Evolutionary conservation across 2,797 vertebrate genomes (phyloP).

Genomic region (Brachyrhaphis roseni): DNA sequence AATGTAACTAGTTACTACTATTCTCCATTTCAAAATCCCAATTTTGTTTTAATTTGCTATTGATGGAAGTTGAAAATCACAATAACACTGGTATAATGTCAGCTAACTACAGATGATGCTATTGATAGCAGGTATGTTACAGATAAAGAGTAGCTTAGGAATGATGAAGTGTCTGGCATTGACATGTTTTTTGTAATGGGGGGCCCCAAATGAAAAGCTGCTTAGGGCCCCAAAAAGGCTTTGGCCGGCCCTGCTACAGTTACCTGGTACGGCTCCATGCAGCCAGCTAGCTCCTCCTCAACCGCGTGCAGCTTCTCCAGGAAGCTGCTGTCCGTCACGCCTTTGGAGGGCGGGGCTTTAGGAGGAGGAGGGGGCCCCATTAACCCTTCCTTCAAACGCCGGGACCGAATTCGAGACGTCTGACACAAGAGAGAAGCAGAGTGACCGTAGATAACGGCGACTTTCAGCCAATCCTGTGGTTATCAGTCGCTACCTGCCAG

Average conservation of each 20-base stretch:
- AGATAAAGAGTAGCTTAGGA: no score
- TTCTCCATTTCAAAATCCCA: no score
- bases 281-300: conserved; percentile 88
- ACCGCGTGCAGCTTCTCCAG: conserved; percentile 91
- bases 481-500: conserved; percentile 67
- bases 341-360: conserved; percentile 65
- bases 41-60: no score
- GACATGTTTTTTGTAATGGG: no score
- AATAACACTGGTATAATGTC: no score
- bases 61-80: no score
- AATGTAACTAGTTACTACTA: no score
- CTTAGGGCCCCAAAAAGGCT: no score
- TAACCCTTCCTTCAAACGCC: conserved; percentile 23
- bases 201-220: no score
- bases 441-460: neutral
- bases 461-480: neutral
- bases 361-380: conserved; percentile 75
- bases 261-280: conserved; percentile 90
- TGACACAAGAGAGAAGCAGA: neutral
- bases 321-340: conserved; percentile 79
- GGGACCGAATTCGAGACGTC: conserved; percentile 28
- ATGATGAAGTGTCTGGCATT: no score
- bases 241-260: neutral
- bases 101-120: no score
- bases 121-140: no score